A percentile compares a stretch with the other conserved stretches of the same genome.
Conservation (phyloP, 2,113 vertebrate genomes). For the Apistogramma diplotaenia region DNA sequence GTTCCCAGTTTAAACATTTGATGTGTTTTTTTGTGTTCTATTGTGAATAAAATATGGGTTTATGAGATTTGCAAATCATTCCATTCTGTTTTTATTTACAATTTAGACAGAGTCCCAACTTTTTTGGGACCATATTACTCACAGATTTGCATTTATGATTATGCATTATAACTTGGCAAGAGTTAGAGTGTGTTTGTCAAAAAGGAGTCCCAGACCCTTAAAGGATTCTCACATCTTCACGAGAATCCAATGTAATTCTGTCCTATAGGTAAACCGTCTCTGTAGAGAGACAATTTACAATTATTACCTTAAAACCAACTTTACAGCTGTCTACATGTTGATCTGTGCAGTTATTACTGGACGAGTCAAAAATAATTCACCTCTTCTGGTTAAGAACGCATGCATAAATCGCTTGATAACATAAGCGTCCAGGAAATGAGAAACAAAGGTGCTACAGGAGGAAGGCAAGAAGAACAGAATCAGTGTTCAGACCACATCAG, state of each 20-base stretch:
- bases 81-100: too few relatives aligned
- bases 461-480: constrained; percentile 46
- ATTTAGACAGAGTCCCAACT: background rate
- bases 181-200: background rate
- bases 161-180: background rate
- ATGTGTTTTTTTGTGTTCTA: too few relatives aligned
- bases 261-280: too few relatives aligned
- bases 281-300: background rate
- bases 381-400: constrained; percentile 34
- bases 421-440: constrained; percentile 56
- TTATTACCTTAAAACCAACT: background rate
- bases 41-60: too few relatives aligned
- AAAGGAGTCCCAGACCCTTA: background rate
- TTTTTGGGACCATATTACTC: background rate
- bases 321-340: background rate
- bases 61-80: too few relatives aligned
- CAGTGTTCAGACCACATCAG: constrained; percentile 33
- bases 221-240: too few relatives aligned
- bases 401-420: constrained; percentile 50
- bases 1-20: too few relatives aligned
- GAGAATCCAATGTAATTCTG: too few relatives aligned
- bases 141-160: background rate
- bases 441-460: constrained; percentile 38
- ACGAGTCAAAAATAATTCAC: constrained; percentile 14
- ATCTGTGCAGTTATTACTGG: background rate